phyloP scores from a whole-genome alignment of 2,113 vertebrate species.

The Rhinoptilus africanus region DNA sequence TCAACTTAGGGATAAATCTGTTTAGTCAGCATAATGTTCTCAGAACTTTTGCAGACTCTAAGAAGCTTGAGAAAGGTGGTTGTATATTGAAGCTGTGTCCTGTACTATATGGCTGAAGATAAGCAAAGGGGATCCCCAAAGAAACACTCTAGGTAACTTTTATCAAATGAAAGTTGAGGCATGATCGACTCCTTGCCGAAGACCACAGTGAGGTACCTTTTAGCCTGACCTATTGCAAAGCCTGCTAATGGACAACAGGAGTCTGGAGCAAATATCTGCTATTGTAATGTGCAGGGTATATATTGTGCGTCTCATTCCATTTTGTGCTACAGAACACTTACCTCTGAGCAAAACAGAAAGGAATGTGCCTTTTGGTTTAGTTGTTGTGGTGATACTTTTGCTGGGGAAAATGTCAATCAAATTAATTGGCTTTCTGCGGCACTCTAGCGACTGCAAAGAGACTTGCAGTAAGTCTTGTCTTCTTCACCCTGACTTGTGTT shows the following conservation, averaged over 20 bases:
- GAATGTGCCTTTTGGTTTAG: neutral
- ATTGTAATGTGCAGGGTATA: neutral
- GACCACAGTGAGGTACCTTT: neutral
- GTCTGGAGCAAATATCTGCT: neutral
- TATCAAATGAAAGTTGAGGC: neutral
- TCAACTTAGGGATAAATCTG: neutral
- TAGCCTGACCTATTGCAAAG: neutral
- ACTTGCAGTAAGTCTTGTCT: neutral
- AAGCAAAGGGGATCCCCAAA: neutral
- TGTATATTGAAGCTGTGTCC: neutral
- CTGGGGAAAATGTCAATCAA: neutral
- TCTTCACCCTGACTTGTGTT: neutral
- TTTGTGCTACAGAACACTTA: neutral
- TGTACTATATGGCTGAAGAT: neutral
- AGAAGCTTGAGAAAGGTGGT: neutral
- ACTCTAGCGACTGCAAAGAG: neutral
- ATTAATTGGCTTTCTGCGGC: neutral
- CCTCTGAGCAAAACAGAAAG: neutral
- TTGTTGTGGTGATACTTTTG: neutral
- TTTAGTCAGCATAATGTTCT: neutral
- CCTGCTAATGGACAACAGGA: neutral
- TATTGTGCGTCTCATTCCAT: neutral
- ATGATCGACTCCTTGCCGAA: neutral
- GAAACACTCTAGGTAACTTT: neutral
- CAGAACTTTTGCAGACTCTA: neutral